These are phyloP conservation scores for Cnemophilus loriae DNA, from an alignment of 2,113 vertebrate genomes.

Conservation along the genomic window DNA sequence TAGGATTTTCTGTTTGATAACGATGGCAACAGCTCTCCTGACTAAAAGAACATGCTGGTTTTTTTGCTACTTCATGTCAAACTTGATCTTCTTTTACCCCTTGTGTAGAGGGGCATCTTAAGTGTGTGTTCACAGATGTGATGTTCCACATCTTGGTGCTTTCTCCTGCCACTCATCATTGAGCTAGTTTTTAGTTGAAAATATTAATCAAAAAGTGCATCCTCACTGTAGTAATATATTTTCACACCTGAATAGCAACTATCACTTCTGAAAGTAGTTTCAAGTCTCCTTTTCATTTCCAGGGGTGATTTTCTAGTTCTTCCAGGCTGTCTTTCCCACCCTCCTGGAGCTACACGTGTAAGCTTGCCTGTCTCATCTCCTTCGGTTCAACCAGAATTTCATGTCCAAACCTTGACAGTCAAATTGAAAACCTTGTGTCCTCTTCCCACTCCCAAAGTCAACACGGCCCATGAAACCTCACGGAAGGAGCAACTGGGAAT, in stretches of 20 bases:
- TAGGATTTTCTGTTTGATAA: not conserved
- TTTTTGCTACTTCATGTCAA: not conserved
- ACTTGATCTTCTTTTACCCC: not conserved
- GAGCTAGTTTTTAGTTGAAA: not conserved
- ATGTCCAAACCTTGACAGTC: not conserved
- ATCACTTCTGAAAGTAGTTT: not conserved
- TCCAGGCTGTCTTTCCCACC: not conserved
- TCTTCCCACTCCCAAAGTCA: not conserved
- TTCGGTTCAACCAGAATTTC: not conserved
- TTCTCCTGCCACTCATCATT: not conserved
- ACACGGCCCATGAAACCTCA: not conserved
- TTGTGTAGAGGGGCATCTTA: not conserved
- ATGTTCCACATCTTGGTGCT: not conserved
- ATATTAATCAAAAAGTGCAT: not conserved
- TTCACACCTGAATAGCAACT: not conserved
- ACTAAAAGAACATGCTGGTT: not conserved
- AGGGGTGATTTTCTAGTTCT: not conserved
- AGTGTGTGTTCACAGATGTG: not conserved
- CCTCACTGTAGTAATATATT: not conserved
- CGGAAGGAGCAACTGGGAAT: not conserved
- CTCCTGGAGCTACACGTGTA: fast-evolving
- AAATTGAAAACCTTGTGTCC: not conserved
- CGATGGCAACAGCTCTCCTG: not conserved
- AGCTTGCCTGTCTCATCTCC: not conserved
- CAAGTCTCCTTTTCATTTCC: not conserved